Evolutionary conservation across 1,140 invertebrate species (phyloP).

Genomic region (Scylla paramamosain): DNA sequence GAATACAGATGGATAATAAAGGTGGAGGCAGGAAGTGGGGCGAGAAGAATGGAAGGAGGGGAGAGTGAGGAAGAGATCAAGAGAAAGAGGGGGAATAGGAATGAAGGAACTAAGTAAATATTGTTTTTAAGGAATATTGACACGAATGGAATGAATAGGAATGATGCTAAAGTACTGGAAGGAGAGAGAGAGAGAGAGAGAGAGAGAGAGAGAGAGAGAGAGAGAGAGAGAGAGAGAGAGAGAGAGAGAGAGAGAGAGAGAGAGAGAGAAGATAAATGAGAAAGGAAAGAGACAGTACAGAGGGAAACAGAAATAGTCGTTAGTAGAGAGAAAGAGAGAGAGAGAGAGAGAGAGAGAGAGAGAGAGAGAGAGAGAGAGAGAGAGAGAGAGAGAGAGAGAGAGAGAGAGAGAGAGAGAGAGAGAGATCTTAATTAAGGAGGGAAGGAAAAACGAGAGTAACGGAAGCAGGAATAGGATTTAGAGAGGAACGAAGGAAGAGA

Average conservation of each 20-base stretch:
- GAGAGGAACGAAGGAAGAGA: background rate
- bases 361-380: constrained; percentile 49
- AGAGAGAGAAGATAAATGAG: constrained; percentile 2
- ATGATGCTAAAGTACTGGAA: background rate
- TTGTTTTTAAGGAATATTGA: background rate
- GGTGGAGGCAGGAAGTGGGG: no score
- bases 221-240: constrained; percentile 50
- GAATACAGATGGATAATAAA: background rate
- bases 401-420: constrained; percentile 10
- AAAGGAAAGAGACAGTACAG: background rate
- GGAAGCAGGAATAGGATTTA: constrained; percentile 10
- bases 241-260: constrained; percentile 39
- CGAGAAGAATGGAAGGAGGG: background rate
- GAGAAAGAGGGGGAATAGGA: background rate
- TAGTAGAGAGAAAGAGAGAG: constrained; percentile 27
- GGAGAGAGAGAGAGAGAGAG: constrained; percentile 30
- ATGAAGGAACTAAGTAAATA: background rate
- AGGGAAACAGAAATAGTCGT: background rate
- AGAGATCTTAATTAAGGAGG: background rate
- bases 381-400: constrained; percentile 50
- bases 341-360: constrained; percentile 45
- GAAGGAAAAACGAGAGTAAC: background rate
- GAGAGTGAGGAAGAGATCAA: background rate
- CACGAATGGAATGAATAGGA: no score
- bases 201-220: constrained; percentile 53